A percentile compares a stretch with the other conserved stretches of the same genome.
Evolutionary conservation across 2,113 vertebrate genomes (phyloP).

Genomic region (Upupa epops): DNA sequence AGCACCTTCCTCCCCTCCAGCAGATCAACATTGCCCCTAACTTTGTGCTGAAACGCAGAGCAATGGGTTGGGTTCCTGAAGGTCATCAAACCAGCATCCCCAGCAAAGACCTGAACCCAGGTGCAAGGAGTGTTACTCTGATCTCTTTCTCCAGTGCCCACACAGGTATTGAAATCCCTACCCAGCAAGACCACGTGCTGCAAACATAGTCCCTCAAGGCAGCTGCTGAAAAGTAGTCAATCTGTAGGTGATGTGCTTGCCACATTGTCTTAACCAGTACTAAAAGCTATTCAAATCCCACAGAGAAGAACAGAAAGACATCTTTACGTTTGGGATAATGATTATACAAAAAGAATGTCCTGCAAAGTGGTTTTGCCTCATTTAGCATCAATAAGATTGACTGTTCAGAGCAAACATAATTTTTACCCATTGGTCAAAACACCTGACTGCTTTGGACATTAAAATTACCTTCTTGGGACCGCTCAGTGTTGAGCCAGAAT

Average conservation of each 20-base stretch:
- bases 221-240: background rate
- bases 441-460: background rate
- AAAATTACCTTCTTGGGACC: background rate
- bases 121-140: background rate
- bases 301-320: background rate
- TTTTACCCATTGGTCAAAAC: background rate
- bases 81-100: background rate
- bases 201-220: background rate
- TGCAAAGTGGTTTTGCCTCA: background rate
- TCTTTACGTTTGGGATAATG: background rate
- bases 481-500: background rate
- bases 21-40: too few species aligned
- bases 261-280: background rate
- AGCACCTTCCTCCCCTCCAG: too few species aligned
- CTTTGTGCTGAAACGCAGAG: background rate
- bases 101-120: background rate
- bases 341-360: background rate
- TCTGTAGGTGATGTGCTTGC: background rate
- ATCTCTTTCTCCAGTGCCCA: background rate
- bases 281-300: background rate
- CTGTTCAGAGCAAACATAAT: background rate
- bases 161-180: background rate
- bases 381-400: background rate
- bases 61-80: background rate
- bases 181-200: background rate